Evolutionary conservation across 1,140 invertebrate species (phyloP).

Genomic region (Megalopta genalis): DNA sequence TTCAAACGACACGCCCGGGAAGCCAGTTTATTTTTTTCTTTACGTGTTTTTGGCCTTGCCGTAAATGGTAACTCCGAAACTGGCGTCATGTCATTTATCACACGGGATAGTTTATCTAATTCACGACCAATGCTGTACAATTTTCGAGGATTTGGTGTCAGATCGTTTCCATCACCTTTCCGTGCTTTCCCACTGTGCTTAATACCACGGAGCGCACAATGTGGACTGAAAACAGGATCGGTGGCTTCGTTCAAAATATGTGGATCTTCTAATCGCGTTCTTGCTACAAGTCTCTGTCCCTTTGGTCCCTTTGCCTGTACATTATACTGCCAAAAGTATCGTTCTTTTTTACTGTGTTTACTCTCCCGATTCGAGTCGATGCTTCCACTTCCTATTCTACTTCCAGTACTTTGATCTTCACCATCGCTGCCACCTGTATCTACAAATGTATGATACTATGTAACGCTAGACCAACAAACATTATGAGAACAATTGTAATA

Average conservation of each 20-base stretch:
- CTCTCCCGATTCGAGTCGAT: conserved; percentile 70
- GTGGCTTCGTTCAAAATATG: conserved; percentile 93
- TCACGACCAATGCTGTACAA: conserved; percentile 94
- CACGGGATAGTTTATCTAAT: conserved; percentile 92
- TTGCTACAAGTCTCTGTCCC: conserved; percentile 90
- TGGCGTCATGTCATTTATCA: conserved; percentile 97
- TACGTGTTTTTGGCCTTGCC: conserved; percentile 93
- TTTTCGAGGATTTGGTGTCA: conserved; percentile 96
- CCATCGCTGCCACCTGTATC: conserved; percentile 80
- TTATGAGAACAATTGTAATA: neutral
- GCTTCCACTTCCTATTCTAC: conserved; percentile 75
- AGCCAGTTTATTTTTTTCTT: conserved; percentile 98
- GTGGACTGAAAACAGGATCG: conserved; percentile 95
- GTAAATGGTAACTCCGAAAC: conserved; percentile 95
- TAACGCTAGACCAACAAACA: neutral
- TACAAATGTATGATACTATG: conserved; percentile 14
- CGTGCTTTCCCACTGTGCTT: conserved; percentile 97
- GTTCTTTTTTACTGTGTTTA: conserved; percentile 86
- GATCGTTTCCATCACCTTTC: conserved; percentile 98
- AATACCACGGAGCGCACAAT: conserved; percentile 93
- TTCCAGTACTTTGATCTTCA: conserved; percentile 81
- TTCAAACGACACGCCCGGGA: conserved; percentile 96
- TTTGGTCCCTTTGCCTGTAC: conserved; percentile 99
- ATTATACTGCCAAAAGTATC: conserved; percentile 99
- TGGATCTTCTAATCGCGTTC: conserved; percentile 93